Conservation (phyloP, 2,888 invertebrate species). For the Ypsolopha scabrella region DNA sequence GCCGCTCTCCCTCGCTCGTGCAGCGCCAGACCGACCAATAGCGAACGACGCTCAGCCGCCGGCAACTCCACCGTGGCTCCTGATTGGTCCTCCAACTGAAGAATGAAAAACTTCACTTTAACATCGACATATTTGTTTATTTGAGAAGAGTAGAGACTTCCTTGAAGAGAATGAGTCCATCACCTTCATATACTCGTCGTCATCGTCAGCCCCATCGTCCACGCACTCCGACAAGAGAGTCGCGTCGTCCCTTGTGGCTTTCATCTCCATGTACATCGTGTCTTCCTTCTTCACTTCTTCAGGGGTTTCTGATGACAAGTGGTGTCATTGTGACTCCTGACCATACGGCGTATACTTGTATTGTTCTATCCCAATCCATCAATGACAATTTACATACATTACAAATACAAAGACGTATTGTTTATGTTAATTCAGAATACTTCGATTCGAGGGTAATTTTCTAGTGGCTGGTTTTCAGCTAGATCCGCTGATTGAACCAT, state of each 20-base stretch:
- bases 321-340: too few relatives aligned
- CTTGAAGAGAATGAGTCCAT: too few relatives aligned
- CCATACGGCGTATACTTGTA: too few relatives aligned
- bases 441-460: too few relatives aligned
- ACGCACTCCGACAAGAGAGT: constrained; percentile 57
- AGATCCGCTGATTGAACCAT: too few relatives aligned
- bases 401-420: too few relatives aligned
- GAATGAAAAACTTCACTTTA: neutral
- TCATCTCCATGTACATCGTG: constrained; percentile 67
- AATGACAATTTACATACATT: too few relatives aligned
- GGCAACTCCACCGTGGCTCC: constrained; percentile 81
- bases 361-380: too few relatives aligned
- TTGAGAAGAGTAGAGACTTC: too few relatives aligned
- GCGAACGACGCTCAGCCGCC: constrained; percentile 73
- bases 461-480: too few relatives aligned
- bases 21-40: constrained; percentile 82
- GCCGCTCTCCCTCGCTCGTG: constrained; percentile 84
- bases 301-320: constrained; percentile 33
- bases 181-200: constrained; percentile 20
- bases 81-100: constrained; percentile 80
- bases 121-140: neutral
- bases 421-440: too few relatives aligned
- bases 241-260: constrained; percentile 67
- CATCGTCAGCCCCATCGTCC: constrained; percentile 36
- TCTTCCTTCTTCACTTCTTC: constrained; percentile 57